Conservation (phyloP, 1,140 invertebrate genomes). For the Nixonia krombeini region DNA sequence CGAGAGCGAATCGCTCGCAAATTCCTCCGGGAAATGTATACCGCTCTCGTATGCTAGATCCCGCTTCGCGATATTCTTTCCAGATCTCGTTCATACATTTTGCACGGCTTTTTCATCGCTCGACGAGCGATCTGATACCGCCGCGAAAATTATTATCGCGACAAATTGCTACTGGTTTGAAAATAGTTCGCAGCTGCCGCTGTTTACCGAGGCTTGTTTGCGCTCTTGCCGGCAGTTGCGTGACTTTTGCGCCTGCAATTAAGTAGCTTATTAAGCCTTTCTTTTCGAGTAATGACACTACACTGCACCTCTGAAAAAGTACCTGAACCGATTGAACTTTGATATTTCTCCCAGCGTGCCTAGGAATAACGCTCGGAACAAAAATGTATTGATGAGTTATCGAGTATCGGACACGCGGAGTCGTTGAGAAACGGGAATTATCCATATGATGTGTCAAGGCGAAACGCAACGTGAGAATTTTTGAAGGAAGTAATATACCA, state of each 20-base stretch:
- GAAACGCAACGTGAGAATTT: conserved; percentile 25
- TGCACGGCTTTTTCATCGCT: not conserved
- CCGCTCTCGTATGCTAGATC: conserved; percentile 26
- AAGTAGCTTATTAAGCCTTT: no score
- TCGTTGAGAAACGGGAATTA: conserved; percentile 26
- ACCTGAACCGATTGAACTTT: conserved; percentile 28
- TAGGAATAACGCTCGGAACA: conserved; percentile 4
- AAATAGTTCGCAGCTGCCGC: no score
- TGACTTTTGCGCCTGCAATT: no score
- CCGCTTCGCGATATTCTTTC: conserved; percentile 29
- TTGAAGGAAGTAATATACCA: conserved; percentile 26
- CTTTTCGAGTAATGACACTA: no score
- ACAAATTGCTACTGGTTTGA: conserved; percentile 14
- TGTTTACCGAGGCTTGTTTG: no score
- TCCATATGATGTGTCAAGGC: conserved; percentile 29
- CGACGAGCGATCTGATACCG: not conserved
- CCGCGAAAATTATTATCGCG: conserved; percentile 6
- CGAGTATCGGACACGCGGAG: conserved; percentile 21
- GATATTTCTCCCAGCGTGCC: conserved; percentile 26
- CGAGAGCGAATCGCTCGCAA: conserved; percentile 33
- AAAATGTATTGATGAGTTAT: conserved; percentile 32
- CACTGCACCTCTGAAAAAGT: no score
- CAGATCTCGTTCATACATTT: conserved; percentile 1
- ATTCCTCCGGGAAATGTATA: conserved; percentile 33
- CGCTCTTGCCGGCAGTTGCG: no score